A percentile compares a stretch with the other conserved stretches of the same genome.
Conservation (phyloP, 1,140 invertebrate genomes). For the Drosophila suzukii region DNA sequence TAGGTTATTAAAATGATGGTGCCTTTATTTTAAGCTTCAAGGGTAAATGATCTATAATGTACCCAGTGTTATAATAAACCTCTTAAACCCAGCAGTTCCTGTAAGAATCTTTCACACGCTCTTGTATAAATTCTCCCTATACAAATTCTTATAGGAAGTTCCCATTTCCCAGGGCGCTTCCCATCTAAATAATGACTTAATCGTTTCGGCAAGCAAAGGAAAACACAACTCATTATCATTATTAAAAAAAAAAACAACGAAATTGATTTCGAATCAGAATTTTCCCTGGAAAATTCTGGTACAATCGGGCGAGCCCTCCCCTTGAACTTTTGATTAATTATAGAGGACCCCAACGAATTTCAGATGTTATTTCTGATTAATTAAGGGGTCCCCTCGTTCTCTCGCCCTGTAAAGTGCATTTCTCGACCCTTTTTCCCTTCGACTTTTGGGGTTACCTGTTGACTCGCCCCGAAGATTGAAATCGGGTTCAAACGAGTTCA, state of each 20-base stretch:
- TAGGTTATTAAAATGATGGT: too few species aligned
- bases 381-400: conserved; percentile 14
- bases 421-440: conserved; percentile 17
- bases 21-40: too few species aligned
- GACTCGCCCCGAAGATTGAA: conserved; percentile 9
- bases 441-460: conserved; percentile 53
- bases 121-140: too few species aligned
- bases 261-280: conserved; percentile 46
- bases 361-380: conserved; percentile 45
- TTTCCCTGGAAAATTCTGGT: conserved; percentile 26
- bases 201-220: conserved; percentile 13
- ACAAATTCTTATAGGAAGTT: conserved; percentile 19
- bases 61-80: too few species aligned
- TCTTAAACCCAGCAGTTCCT: not conserved
- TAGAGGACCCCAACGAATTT: conserved; percentile 15
- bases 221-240: conserved; percentile 35
- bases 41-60: not conserved
- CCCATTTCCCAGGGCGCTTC: conserved; percentile 5
- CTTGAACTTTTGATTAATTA: conserved; percentile 68
- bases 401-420: conserved; percentile 34
- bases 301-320: conserved; percentile 4
- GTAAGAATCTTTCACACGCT: not conserved
- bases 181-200: conserved; percentile 50
- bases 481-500: conserved; percentile 74
- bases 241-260: conserved; percentile 5